Conservation (phyloP, 1,140 invertebrate genomes). For the Brachystomella parvula region DNA sequence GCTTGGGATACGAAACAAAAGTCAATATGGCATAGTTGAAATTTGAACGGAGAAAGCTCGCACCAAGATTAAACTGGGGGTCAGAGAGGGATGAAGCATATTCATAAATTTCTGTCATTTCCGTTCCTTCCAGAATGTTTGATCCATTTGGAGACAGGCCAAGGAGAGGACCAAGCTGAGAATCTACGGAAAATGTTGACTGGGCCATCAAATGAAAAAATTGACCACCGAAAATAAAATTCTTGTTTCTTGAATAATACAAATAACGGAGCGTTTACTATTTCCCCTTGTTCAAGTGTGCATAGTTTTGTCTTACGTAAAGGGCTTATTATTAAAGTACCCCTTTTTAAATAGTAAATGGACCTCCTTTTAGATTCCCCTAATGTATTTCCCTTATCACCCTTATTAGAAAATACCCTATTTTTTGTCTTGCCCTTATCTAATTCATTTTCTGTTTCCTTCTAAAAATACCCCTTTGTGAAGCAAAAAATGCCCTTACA, state of each 20-base stretch:
- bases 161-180: slow-evolving; percentile 50
- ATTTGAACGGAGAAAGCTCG: slow-evolving; percentile 43
- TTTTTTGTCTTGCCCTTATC: no score
- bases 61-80: slow-evolving; percentile 42
- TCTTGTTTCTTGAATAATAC: slow-evolving; percentile 32
- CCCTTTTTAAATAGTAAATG: no score
- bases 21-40: slow-evolving; percentile 60
- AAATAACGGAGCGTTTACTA: not conserved
- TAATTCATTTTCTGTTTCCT: no score
- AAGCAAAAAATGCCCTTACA: no score
- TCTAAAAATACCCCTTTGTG: no score
- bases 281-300: not conserved
- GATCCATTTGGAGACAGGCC: slow-evolving; percentile 59
- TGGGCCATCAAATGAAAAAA: slow-evolving; percentile 89
- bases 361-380: no score
- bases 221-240: slow-evolving; percentile 67
- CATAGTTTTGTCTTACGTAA: slow-evolving; percentile 47
- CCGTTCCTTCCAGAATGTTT: slow-evolving; percentile 59
- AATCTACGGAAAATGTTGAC: slow-evolving; percentile 60
- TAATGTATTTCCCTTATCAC: no score
- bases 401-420: no score
- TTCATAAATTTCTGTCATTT: slow-evolving; percentile 91
- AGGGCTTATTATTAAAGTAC: no score
- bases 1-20: slow-evolving; percentile 67
- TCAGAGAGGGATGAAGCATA: slow-evolving; percentile 76